Evolutionary conservation across 2,888 invertebrate genomes (phyloP), one percentile per base, ranked within the genome.

Genomic region (Pollenia griseotomentosa): DNA sequence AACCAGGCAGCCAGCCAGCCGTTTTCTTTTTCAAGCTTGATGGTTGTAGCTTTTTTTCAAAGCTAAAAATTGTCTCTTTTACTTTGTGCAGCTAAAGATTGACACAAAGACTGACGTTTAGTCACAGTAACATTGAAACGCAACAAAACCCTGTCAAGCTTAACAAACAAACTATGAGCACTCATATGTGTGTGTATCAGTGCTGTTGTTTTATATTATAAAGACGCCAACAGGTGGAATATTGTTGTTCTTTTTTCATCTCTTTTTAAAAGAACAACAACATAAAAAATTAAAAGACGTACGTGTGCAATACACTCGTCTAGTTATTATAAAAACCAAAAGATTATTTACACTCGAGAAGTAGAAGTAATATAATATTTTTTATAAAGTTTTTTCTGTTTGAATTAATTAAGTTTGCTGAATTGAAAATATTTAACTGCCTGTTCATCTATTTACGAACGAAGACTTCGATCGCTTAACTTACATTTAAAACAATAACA

Each of bases 221-320:
- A 73, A 77, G 77, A 78, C 73, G 73, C 81, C 83, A 87, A 87
- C 87, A 87, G 87, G 87, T 87, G 87, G 87, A 87, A 87, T 87
- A 80, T 83, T 68, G 53, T 80, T 81, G 57, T 61, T 75, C 48
- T 78, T 78, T 23, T 70, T 46, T 12, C 42, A 51, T 70, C n/a
- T 57, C 33, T 73, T 78, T 16, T 70, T 66, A 19, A 9, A 40
- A 53, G n/a, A 70, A 70, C n/a, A 71, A 61, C n/a, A 1, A 33
- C 14, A n/a, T 23, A 33, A 19, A 66, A 61, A 48, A 48, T 42
- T 11, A 55, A 61, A 23, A 59, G 23, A 63, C 55, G 53, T 82
- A 78, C 71, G 79, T 83, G 70, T 74, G 63, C 48, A 73, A 75
- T 75, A 63, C 78, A 75, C 68, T 71, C 80, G 12, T 65, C 77